Conservation (phyloP, 2,797 vertebrate species). For the Sibirionetta formosa region DNA sequence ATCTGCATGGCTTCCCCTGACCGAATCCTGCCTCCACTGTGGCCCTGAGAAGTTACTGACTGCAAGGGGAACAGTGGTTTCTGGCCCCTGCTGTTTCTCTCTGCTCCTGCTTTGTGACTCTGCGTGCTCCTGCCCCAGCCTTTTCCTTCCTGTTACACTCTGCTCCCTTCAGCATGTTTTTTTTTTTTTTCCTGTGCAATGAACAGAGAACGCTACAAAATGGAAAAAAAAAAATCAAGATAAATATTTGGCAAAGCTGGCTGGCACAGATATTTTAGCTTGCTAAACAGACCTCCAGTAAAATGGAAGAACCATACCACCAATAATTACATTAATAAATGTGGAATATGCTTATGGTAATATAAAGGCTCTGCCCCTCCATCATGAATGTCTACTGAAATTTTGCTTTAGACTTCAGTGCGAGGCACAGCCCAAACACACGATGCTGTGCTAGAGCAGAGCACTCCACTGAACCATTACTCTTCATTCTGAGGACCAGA, state of each 20-base stretch:
- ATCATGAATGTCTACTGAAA: background rate
- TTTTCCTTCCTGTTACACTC: background rate
- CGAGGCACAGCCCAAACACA: background rate
- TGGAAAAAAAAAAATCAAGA: constrained; percentile 19
- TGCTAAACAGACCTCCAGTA: background rate
- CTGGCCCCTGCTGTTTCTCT: background rate
- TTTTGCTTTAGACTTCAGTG: background rate
- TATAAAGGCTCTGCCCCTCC: background rate
- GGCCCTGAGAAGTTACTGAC: background rate
- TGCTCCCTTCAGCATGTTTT: background rate
- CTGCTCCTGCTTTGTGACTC: background rate
- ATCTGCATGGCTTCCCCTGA: background rate
- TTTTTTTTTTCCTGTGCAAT: background rate
- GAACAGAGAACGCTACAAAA: background rate
- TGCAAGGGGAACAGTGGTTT: background rate
- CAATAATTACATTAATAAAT: background rate
- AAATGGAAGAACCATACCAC: background rate
- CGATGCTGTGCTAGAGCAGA: background rate
- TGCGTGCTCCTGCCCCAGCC: background rate
- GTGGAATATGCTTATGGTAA: background rate
- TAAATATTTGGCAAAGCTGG: background rate
- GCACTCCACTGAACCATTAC: background rate
- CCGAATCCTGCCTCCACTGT: background rate
- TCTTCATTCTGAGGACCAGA: background rate
- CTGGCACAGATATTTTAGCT: background rate